These are phyloP conservation scores for Erynnis tages DNA, from an alignment of 2,888 invertebrate genomes.

Conservation along the genomic window DNA sequence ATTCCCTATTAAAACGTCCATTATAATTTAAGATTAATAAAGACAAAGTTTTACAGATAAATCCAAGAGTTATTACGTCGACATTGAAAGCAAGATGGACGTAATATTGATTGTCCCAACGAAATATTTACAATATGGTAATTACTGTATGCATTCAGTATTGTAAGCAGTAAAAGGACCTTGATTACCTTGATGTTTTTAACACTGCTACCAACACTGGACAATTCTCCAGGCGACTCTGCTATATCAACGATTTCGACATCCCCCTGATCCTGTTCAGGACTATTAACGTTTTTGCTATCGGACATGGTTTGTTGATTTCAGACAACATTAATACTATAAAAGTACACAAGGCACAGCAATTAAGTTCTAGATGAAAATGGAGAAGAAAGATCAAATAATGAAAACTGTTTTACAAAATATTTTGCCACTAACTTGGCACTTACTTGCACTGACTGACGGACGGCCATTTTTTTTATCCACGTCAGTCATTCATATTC, in stretches of 20 bases:
- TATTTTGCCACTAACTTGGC: slow-evolving; percentile 62
- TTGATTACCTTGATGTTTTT: slow-evolving; percentile 60
- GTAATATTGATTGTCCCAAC: slow-evolving; percentile 10
- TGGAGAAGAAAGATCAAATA: slow-evolving; percentile 26
- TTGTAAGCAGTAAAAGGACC: neutral
- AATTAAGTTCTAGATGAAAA: slow-evolving; percentile 27
- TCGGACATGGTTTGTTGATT: slow-evolving; percentile 66
- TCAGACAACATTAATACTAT: slow-evolving; percentile 62
- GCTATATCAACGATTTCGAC: slow-evolving; percentile 59
- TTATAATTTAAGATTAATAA: too few species aligned
- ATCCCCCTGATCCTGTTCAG: slow-evolving; percentile 58
- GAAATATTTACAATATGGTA: neutral
- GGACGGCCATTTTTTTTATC: slow-evolving; percentile 43
- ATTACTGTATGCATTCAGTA: neutral
- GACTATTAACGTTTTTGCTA: slow-evolving; percentile 63
- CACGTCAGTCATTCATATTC: slow-evolving; percentile 38
- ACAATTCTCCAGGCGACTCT: slow-evolving; percentile 55
- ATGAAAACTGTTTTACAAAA: slow-evolving; percentile 43
- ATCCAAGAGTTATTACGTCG: slow-evolving; percentile 5
- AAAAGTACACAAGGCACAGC: slow-evolving; percentile 23
- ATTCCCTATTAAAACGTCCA: too few species aligned
- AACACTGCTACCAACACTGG: slow-evolving; percentile 61
- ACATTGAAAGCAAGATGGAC: slow-evolving; percentile 19
- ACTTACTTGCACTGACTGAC: slow-evolving; percentile 42
- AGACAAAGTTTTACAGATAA: too few species aligned